phyloP scores from a whole-genome alignment of 2,888 invertebrate species.

The Cryptophagus acutangulus region DNA sequence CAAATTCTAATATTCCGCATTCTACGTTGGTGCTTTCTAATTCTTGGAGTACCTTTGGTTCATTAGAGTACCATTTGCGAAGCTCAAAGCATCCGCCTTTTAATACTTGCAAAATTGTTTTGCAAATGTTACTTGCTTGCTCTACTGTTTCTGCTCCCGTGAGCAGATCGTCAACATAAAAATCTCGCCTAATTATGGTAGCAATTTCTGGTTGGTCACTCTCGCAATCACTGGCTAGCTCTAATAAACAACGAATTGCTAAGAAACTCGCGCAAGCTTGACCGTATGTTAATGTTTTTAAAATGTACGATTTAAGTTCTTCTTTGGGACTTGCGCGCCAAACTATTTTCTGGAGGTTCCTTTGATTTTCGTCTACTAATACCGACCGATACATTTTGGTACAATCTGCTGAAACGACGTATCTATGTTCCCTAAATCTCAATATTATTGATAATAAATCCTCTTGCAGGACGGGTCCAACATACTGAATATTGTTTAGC shows the following conservation, averaged over 20 bases:
- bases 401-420: conserved; percentile 6
- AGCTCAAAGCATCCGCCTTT: too few species aligned
- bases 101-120: too few species aligned
- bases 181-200: conserved; percentile 7
- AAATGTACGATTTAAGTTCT: not conserved
- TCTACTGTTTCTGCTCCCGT: conserved; percentile 8
- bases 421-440: conserved; percentile 5
- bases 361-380: not conserved
- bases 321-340: not conserved
- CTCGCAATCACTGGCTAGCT: not conserved
- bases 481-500: not conserved
- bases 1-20: too few species aligned
- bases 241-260: conserved; percentile 8
- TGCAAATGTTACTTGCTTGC: not conserved
- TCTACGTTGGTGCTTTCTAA: too few species aligned
- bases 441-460: conserved; percentile 10
- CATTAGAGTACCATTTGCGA: too few species aligned
- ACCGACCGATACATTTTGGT: conserved; percentile 11
- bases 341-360: conserved; percentile 8
- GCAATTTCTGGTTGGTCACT: not conserved
- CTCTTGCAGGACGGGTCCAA: not conserved
- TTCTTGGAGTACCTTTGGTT: too few species aligned
- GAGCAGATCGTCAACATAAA: conserved; percentile 16
- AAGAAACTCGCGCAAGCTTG: conserved; percentile 5
- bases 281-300: conserved; percentile 8